These are phyloP conservation scores for Stenoptilia bipunctidactyla DNA, from an alignment of 2,888 invertebrate genomes.

Conservation along the genomic window DNA sequence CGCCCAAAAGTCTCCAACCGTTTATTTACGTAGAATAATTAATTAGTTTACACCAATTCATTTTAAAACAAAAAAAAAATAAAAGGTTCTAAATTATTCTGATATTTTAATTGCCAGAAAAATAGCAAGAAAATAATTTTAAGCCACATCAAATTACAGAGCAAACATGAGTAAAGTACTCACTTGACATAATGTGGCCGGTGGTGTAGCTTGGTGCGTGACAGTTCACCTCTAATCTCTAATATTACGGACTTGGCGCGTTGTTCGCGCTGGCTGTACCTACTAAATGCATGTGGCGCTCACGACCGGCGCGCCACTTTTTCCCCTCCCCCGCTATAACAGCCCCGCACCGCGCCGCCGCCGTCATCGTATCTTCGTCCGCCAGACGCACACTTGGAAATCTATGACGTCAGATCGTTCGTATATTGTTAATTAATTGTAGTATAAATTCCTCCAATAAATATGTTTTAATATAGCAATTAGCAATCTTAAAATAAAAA, in stretches of 20 bases:
- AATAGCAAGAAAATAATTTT: too few species aligned
- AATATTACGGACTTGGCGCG: constrained; percentile 55
- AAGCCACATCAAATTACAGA: too few species aligned
- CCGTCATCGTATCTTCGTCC: constrained; percentile 8
- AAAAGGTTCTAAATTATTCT: too few species aligned
- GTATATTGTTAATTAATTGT: not conserved
- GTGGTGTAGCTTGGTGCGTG: constrained; percentile 54
- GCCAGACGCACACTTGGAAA: constrained; percentile 13
- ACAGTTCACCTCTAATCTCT: constrained; percentile 44
- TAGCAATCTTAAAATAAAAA: too few species aligned
- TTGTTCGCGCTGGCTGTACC: constrained; percentile 53
- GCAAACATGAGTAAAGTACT: constrained; percentile 20
- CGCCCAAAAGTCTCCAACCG: too few species aligned
- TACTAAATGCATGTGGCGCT: constrained; percentile 46
- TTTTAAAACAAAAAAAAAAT: too few species aligned
- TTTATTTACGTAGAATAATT: too few species aligned
- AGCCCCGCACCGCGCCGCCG: constrained; percentile 19
- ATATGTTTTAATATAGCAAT: too few species aligned
- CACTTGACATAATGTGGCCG: constrained; percentile 65
- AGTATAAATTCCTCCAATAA: too few species aligned
- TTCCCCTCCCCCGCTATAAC: constrained; percentile 22
- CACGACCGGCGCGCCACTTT: constrained; percentile 31
- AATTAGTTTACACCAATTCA: too few species aligned
- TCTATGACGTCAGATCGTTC: not conserved
- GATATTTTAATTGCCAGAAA: too few species aligned